A percentile compares a stretch with the other conserved stretches of the same genome.
phyloP scores from a whole-genome alignment of 2,797 vertebrate species.

The Propithecus deckenii region DNA sequence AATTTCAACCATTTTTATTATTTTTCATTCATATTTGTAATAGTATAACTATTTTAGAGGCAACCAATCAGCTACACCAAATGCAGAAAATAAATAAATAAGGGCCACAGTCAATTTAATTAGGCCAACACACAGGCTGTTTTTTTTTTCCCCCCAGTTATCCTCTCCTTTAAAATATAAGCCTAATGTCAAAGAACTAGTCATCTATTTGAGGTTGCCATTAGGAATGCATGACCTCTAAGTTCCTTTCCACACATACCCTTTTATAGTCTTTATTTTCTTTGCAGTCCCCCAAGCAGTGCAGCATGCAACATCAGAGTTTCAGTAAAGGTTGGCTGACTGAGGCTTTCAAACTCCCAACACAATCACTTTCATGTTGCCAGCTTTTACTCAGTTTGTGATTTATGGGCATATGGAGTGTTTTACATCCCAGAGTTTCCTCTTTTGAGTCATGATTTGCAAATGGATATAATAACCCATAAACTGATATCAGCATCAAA shows the following conservation, averaged over 20 bases:
- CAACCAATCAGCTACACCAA: neutral
- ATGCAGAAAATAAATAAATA: neutral
- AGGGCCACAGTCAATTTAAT: neutral
- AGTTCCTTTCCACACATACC: neutral
- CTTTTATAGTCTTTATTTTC: conserved; percentile 41
- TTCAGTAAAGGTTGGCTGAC: conserved; percentile 67
- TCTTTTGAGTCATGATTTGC: conserved; percentile 75
- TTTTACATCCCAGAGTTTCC: conserved; percentile 71
- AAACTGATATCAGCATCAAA: conserved; percentile 76
- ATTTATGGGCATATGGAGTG: conserved; percentile 73
- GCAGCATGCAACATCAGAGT: conserved; percentile 15
- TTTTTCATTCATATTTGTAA: neutral
- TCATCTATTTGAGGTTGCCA: neutral
- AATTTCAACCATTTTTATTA: neutral
- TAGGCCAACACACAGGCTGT: neutral
- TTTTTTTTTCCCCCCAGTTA: neutral
- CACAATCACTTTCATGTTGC: conserved; percentile 72
- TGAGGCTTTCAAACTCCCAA: conserved; percentile 66
- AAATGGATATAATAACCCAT: conserved; percentile 78
- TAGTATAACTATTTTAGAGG: neutral
- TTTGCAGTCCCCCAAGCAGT: neutral
- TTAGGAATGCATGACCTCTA: neutral
- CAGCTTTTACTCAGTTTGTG: conserved; percentile 73
- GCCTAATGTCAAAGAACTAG: neutral
- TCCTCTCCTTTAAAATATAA: neutral